These are phyloP conservation scores for Orcinus orca DNA, from an alignment of 2,113 vertebrate genomes.

Conservation along the genomic window DNA sequence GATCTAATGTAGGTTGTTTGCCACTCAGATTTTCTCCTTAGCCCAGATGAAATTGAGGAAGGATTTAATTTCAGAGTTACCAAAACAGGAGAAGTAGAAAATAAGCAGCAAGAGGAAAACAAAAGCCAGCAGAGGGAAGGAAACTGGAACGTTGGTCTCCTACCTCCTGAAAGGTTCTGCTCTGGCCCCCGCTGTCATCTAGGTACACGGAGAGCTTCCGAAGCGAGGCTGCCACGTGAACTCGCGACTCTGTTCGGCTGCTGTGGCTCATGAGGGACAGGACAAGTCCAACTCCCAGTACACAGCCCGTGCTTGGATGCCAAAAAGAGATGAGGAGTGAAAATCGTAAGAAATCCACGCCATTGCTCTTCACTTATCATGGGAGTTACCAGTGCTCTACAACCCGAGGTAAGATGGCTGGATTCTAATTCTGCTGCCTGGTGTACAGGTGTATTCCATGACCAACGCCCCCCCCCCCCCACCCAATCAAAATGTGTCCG, in stretches of 20 bases:
- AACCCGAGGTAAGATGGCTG: neutral
- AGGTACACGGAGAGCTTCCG: conserved; percentile 85
- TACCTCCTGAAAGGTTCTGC: conserved; percentile 94
- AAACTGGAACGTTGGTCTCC: neutral
- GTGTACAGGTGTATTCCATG: accelerated
- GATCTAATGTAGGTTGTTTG: neutral
- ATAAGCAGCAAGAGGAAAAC: neutral
- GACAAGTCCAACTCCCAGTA: conserved; percentile 91
- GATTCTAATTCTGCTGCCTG: neutral
- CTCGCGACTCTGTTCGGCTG: conserved; percentile 82
- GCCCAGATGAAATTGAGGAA: neutral
- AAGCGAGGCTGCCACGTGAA: conserved; percentile 80
- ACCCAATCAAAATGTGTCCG: neutral
- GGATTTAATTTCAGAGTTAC: neutral
- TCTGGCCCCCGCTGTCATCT: conserved; percentile 85
- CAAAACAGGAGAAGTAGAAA: neutral
- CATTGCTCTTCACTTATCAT: accelerated
- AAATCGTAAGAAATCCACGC: neutral
- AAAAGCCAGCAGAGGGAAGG: neutral
- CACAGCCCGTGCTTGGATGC: conserved; percentile 86
- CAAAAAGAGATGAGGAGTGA: conserved; percentile 9
- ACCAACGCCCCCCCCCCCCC: neutral
- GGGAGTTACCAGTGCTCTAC: neutral
- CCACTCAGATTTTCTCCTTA: neutral
- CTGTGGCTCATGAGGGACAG: conserved; percentile 89